Conservation (phyloP, 2,797 vertebrate genomes). For the Myripristis jacobus region DNA sequence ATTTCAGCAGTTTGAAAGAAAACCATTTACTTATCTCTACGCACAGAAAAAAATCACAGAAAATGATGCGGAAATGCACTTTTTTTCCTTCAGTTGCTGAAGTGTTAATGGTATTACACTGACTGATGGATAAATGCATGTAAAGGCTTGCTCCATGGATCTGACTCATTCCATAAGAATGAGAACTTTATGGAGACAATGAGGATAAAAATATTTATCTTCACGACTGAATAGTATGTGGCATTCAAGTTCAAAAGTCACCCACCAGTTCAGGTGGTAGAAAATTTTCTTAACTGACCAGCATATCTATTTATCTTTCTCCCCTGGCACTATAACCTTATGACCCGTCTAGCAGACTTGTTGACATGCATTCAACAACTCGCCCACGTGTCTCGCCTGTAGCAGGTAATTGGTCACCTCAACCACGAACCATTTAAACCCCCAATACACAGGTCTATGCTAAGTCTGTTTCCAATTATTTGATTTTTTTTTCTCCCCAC, state of each 20-base stretch:
- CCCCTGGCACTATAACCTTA: conserved; percentile 12
- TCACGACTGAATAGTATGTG: conserved; percentile 46
- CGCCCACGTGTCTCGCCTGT: neutral
- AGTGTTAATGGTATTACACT: no score
- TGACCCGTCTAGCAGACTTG: neutral
- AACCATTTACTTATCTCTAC: no score
- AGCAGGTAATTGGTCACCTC: neutral
- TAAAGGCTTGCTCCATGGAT: conserved; percentile 22
- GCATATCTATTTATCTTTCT: conserved; percentile 34
- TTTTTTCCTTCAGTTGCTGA: neutral
- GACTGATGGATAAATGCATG: neutral
- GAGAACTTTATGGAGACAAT: conserved; percentile 25
- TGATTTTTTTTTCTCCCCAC: no score
- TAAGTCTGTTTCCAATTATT: no score
- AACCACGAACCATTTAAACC: neutral
- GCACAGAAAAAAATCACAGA: no score
- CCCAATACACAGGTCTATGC: no score
- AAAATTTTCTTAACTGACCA: conserved; percentile 53
- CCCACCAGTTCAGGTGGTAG: conserved; percentile 33
- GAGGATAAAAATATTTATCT: conserved; percentile 45
- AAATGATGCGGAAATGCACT: neutral
- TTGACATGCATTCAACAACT: conserved; percentile 1
- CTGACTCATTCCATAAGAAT: conserved; percentile 5
- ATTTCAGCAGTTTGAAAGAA: no score
- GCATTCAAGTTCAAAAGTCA: conserved; percentile 25